Evolutionary conservation across 2,797 vertebrate genomes (phyloP).

Genomic region (Furcifer pardalis): DNA sequence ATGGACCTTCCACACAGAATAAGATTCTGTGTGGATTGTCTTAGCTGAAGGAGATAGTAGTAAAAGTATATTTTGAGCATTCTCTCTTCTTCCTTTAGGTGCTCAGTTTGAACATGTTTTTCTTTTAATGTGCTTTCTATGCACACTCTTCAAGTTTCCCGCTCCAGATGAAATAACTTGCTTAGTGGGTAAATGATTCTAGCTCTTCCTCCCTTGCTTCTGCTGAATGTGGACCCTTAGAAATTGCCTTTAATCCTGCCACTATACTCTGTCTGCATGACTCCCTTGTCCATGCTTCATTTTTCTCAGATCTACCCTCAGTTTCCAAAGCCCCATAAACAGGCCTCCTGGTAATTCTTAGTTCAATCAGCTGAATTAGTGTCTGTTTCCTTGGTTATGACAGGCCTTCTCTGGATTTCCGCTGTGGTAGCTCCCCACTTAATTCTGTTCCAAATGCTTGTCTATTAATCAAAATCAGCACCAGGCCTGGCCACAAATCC

Average conservation of each 20-base stretch:
- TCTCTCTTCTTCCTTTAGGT: neutral
- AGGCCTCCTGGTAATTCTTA: neutral
- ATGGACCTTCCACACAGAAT: neutral
- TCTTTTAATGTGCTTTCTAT: neutral
- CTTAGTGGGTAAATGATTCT: neutral
- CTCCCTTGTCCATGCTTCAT: neutral
- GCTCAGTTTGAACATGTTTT: neutral
- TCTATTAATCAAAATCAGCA: neutral
- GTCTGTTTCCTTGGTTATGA: neutral
- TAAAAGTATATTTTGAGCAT: neutral
- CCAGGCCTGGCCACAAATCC: neutral
- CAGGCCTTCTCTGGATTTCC: neutral
- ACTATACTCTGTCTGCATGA: neutral
- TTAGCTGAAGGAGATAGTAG: slow-evolving; percentile 1
- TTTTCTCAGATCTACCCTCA: neutral
- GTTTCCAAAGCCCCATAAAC: neutral
- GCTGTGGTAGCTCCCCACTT: neutral
- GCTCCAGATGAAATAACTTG: neutral
- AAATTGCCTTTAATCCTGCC: neutral
- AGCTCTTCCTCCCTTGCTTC: neutral
- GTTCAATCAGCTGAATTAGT: neutral
- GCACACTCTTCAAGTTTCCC: neutral
- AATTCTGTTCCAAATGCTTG: neutral
- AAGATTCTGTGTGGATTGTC: neutral
- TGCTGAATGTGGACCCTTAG: neutral